Evolutionary conservation across 2,888 invertebrate genomes (phyloP), one percentile per base, ranked within the genome.

Genomic region (Coelogynopora nodosa): DNA sequence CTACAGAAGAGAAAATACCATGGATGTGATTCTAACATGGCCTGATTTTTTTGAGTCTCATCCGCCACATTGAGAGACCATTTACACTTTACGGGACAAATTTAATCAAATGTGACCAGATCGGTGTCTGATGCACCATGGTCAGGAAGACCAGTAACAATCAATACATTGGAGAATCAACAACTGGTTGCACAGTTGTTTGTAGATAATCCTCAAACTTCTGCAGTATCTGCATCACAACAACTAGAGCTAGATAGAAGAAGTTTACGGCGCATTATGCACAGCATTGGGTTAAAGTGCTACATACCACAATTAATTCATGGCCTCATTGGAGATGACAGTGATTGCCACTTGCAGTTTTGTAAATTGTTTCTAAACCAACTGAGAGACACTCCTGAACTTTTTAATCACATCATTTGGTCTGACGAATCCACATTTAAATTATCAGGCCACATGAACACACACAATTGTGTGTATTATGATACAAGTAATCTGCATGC

Each of bases 171-270:
- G 81, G 29, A 80, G 81, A 80, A 80, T 23, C 81, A 80, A 80
- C 2, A 80, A 13, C 23, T 80, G 23, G 5, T 80, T 5, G 81
- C 81, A 80, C 81, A 80, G 23, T 23, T 80, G 5, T 80, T 80
- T 28, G 81, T 80, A 5, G 81, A 80, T 5, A 80, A 80, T 5
- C 81, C 81, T 28, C 81, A 80, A 80, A 80, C 81, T 80, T 80
- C 81, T 80, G 81, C 81, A 13, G 81, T 80, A 80, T 80, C 81
- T 80, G 81, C 81, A 80, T 80, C 81, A 80, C 5, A 23, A 80
- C 23, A 80, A n/a, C 81, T 80, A 23, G 81, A 80, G 10, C 10
- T 80, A 13, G 81, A 80, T 5, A 23, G 81, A 80, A 80, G 29
- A 80, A 80, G 10, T 80, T 23, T 80, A 80, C 5, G 81, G 23